Percentiles rank a stretch among this genome's conserved stretches.
Conservation (phyloP, 2,113 vertebrate genomes). For the Leptodactylus fuscus region DNA sequence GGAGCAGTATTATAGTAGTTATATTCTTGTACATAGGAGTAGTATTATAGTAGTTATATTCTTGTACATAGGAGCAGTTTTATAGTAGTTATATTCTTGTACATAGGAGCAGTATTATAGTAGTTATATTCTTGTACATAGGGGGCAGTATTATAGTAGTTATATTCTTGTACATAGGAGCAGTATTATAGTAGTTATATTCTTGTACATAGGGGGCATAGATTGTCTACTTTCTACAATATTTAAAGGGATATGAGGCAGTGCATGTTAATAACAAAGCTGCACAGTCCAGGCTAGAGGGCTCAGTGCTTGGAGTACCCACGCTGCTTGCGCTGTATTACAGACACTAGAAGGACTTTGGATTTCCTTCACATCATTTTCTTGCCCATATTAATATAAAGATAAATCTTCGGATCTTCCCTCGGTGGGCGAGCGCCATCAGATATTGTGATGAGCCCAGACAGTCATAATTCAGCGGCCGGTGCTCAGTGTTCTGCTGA, state of each 20-base stretch:
- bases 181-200: neutral
- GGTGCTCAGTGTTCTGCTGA: neutral
- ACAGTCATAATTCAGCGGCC: neutral
- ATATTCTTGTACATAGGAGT: neutral
- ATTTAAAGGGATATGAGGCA: neutral
- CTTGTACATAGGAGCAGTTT: neutral
- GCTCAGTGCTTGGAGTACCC: neutral
- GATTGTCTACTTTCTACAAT: neutral
- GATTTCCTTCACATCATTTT: neutral
- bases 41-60: constrained; percentile 2
- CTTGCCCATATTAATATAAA: neutral
- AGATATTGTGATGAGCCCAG: neutral
- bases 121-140: too few relatives aligned
- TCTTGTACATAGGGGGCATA: neutral
- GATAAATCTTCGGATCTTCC: neutral
- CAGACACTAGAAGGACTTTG: neutral
- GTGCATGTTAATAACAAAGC: neutral
- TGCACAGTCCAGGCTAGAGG: neutral
- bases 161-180: neutral
- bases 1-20: neutral
- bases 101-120: too few relatives aligned
- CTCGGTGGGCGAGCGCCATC: neutral
- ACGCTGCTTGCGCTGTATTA: neutral
- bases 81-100: neutral
- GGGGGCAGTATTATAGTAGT: neutral